Percentiles rank a stretch among this genome's conserved stretches.
These are phyloP conservation scores for Vulpes lagopus DNA, from an alignment of 2,113 vertebrate genomes.

Conservation along the genomic window DNA sequence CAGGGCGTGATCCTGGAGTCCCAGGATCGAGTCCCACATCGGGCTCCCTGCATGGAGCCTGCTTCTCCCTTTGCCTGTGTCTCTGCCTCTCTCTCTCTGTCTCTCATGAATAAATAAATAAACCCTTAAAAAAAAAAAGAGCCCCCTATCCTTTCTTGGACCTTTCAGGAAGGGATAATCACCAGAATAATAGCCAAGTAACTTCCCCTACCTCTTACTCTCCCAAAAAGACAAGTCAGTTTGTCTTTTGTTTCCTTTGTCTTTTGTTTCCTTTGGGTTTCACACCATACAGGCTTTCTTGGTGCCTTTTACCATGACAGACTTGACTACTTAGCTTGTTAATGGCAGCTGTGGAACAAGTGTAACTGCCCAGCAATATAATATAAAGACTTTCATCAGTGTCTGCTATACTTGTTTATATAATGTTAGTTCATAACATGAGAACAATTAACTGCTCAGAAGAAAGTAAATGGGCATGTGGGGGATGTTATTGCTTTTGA, in stretches of 20 bases:
- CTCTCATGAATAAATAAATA: too few species aligned
- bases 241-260: neutral
- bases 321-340: neutral
- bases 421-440: neutral
- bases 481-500: neutral
- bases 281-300: neutral
- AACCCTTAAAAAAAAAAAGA: neutral
- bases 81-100: too few species aligned
- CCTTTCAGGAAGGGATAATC: neutral
- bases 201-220: neutral
- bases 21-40: too few species aligned
- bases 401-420: neutral
- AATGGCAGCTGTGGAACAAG: neutral
- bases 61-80: too few species aligned
- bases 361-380: neutral
- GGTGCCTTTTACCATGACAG: fast-evolving
- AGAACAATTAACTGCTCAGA: constrained; percentile 18
- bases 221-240: neutral
- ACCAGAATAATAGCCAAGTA: neutral
- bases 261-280: neutral
- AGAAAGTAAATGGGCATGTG: neutral
- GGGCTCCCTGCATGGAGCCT: too few species aligned
- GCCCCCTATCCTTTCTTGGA: neutral
- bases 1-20: too few species aligned
- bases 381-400: neutral